Evolutionary conservation across 2,797 vertebrate genomes (phyloP).

Genomic region (Enteromius mattozi): DNA sequence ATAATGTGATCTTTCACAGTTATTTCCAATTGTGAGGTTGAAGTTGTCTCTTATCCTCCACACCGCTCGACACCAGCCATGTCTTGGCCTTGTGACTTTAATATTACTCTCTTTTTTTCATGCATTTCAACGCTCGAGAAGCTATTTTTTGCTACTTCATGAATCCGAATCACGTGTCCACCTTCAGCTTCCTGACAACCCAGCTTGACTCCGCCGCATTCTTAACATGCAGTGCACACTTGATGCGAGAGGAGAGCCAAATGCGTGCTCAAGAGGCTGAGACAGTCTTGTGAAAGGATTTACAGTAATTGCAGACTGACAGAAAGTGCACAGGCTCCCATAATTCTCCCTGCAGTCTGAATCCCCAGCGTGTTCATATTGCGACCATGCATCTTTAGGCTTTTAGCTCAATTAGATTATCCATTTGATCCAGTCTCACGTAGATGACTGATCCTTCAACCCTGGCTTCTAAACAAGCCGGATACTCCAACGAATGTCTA

Average conservation of each 20-base stretch:
- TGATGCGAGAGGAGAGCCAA: neutral
- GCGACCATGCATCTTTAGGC: conserved; percentile 46
- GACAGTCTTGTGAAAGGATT: conserved; percentile 56
- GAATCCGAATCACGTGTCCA: conserved; percentile 34
- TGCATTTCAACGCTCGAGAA: neutral
- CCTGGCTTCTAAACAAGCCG: conserved; percentile 14
- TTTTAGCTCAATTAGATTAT: conserved; percentile 65
- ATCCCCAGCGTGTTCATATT: conserved; percentile 48
- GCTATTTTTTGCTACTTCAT: conserved; percentile 31
- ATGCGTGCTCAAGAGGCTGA: conserved; percentile 27
- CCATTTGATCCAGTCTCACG: conserved; percentile 53
- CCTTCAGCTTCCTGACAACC: conserved; percentile 11
- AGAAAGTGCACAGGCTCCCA: conserved; percentile 45
- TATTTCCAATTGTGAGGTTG: neutral
- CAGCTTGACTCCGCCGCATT: conserved; percentile 6
- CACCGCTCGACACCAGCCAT: neutral
- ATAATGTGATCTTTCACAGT: neutral
- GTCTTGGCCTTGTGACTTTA: neutral
- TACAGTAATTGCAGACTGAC: conserved; percentile 65
- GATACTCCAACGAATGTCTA: conserved; percentile 57
- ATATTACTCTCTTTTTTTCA: neutral
- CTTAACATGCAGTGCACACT: conserved; percentile 30
- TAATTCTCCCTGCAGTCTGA: conserved; percentile 48
- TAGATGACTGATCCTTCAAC: conserved; percentile 50
- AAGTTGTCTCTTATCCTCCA: neutral